Base-by-base conservation (phyloP, 2,113 vertebrate genomes). In the Capreolus pygargus region DNA sequence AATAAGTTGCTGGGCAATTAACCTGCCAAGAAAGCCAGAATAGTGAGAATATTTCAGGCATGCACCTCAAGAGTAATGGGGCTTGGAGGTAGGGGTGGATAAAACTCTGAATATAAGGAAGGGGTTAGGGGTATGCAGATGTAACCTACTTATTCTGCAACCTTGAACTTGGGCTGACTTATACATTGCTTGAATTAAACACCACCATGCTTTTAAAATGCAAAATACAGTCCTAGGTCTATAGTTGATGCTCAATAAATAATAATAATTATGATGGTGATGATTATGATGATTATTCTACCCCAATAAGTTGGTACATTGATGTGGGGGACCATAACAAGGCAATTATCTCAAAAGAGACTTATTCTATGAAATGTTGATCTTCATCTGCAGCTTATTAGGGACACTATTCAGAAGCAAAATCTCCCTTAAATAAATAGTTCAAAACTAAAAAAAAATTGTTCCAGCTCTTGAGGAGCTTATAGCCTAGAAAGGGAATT, bases 1-100 rank as follows among this genome's bases (percentile, higher is more conserved):
- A 91, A 91, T 94, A 93, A 97, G 78, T 94, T 93, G 30, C 45
- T 83, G 55, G 58, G 43, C 67, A 97, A 94, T 95, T 98, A 98
- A 95, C 61, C 89, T 97, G 76, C 84, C 74, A 83, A 96, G 50
- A 74, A 98, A 98, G 52, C 54, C 36, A 86, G 25, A 64, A 93
- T 58, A 30, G 43, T 45, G 85, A 64, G 47, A n/a, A 39, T 79
- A 94, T 96, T 95, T 95, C 52, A 95, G 79, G 70, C 50, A 28
- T 50, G 21, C 7, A 55, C 47, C 83, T 97, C 89, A 84, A 95
- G 96, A 96, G 70, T 76, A 96, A 86, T 74, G 57, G 95, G 45
- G 50, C 45, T 83, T 88, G 23, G 78, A 91, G 47, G 52, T 17
- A 93, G 54, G 57, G 82, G 47, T 78, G 5, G 9, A 94, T 97